Evolutionary conservation across 2,888 invertebrate genomes (phyloP), one percentile per base, ranked within the genome.

Genomic region (Lobophora halterata): DNA sequence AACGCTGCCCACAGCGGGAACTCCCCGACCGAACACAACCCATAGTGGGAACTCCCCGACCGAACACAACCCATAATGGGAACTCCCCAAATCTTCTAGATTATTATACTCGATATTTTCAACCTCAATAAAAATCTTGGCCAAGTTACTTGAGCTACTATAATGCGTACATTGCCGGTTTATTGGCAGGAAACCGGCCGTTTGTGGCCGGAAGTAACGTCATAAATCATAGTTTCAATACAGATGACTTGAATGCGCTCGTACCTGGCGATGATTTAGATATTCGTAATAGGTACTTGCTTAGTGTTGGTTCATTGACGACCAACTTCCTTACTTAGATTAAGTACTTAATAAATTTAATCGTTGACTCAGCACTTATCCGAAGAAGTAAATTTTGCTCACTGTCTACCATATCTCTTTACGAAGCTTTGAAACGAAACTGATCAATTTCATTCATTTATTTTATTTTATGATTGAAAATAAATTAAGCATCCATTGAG

Each of bases 101-200:
- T 36, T 35, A 43, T 37, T 43, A 43, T 37, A 32, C 24, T 9
- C 13, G 3, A 33, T 36, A 46, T 46, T 39, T 42, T 25, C 30
- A 34, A 19, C 21, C 8, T 29, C 36, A 14, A 39, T 46, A 46
- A 49, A 45, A 50, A 38, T 34, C 19, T 36, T 44, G 17, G 49
- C 28, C 45, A 28, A 37, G 31, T 34, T 30, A 37, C 34, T 34
- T 9, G 6, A 8, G 25, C 30, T 19, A 20, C 26, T 14, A 14
- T 12, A 39, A 28, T 18, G 24, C 21, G 41, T 40, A 28, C 52
- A 57, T 55, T 46, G 52, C 54, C 45, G 18, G 36, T 39, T 50
- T 51, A 57, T 58, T 57, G 55, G 48, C 54, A 46, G 52, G 54
- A 55, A 58, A 31, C 48, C 46, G 42, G 36, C 49, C 40, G 49